phyloP scores from a whole-genome alignment of 2,113 vertebrate genomes.

The Pseudorhombus dupliciocellatus region DNA sequence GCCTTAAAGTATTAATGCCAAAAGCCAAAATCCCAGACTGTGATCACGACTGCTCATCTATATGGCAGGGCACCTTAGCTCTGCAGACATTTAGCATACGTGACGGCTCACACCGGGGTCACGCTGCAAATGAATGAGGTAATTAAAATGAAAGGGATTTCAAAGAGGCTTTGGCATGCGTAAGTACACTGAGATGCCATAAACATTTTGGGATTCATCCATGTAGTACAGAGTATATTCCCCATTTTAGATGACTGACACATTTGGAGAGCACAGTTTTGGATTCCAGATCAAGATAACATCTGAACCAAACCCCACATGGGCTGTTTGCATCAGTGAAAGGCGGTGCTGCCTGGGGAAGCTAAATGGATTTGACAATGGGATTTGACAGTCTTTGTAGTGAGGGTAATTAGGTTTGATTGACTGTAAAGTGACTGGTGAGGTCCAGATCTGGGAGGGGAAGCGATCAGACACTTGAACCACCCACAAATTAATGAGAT shows the following conservation, averaged over 20 bases:
- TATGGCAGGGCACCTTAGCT: conserved; percentile 1
- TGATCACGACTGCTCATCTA: conserved; percentile 6
- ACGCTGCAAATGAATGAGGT: conserved; percentile 7
- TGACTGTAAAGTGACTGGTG: conserved; percentile 77
- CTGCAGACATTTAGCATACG: conserved; percentile 1
- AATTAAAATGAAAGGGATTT: conserved; percentile 26
- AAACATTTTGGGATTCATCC: conserved; percentile 35
- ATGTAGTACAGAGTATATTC: conserved; percentile 16
- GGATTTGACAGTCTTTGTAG: conserved; percentile 71
- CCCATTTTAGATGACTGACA: conserved; percentile 33
- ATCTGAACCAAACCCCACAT: conserved; percentile 68
- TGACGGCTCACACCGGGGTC: conserved; percentile 9
- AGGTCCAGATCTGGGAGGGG: conserved; percentile 71
- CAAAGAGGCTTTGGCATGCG: background rate
- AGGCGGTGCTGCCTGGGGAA: conserved; percentile 57
- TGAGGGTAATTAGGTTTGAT: conserved; percentile 80
- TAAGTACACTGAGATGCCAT: background rate
- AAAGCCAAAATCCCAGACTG: background rate
- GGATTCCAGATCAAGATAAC: conserved; percentile 63
- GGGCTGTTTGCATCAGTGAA: conserved; percentile 66
- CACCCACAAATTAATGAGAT: conserved; percentile 78
- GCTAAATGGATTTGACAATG: conserved; percentile 76
- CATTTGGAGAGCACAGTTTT: conserved; percentile 41
- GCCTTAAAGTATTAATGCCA: background rate
- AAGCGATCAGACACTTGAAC: conserved; percentile 73